Evolutionary conservation across 2,888 invertebrate species (phyloP), one percentile per base, ranked within the genome.

Genomic region (Ochropleura leucogaster): DNA sequence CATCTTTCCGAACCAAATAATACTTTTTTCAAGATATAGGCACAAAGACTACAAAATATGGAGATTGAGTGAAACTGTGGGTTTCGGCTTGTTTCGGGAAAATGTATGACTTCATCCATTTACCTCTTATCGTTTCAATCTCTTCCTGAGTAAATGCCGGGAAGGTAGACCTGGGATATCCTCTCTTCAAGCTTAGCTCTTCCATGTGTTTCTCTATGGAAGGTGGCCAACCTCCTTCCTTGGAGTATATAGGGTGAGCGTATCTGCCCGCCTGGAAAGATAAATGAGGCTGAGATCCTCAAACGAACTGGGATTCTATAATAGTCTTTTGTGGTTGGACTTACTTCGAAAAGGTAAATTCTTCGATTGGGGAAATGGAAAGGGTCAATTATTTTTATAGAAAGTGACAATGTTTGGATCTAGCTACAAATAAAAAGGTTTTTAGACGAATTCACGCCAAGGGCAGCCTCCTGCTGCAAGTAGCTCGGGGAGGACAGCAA

Each of bases 201-300:
- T 89, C 93, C 60, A 97, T 90, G 9, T 88, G 77, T 44, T 94
- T 89, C 80, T 95, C 94, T 72, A 97, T 89, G 1, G 93, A 74
- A 1, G 92, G 88, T 0, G 97, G 97, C 93, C 97, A 97, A 55
- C 97, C 97, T 0, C 97, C 97, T 12, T 93, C 86, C 69, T 92
- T 89, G 1, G 94, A 92, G 88, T 89, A 96, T 67, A 97, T 94
- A 0, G 97, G 94, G 79, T 96, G 93, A 3, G 92, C 88, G 84
- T 94, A 96, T 72, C 94, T 92, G 0, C 96, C 96, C 4, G 74
- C 75, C 94, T 94, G 83, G n/a, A 85, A 76, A 18, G 3, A 44
- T 0, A 10, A 18, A 57, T 49, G 7, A n/a, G 4, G 7, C 12
- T 42, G 16, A 59, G 16, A 40, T 65, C 10, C 1, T n/a, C n/a